Conservation (phyloP, 1,140 invertebrate species). For the Augochlora pura region DNA sequence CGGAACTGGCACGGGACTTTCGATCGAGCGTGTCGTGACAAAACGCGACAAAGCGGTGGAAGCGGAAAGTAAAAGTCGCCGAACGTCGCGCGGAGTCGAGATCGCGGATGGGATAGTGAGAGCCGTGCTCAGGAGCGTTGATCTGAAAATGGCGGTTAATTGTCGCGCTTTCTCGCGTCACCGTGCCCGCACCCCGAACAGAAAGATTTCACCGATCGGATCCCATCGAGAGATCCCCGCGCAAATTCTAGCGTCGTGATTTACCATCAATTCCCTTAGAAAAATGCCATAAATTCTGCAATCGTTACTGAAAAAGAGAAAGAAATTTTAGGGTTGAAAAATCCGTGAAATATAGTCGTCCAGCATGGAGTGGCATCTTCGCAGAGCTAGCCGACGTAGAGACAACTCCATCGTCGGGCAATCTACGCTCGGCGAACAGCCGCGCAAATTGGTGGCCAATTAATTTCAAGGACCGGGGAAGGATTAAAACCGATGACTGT, state of each 20-base stretch:
- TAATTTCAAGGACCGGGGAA: background rate
- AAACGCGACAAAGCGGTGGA: slow-evolving; percentile 30
- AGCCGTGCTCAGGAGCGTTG: slow-evolving; percentile 33
- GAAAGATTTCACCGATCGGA: slow-evolving; percentile 30
- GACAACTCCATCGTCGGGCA: too few species aligned
- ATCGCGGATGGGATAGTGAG: slow-evolving; percentile 28
- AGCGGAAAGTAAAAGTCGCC: slow-evolving; percentile 58
- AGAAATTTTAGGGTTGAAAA: too few species aligned
- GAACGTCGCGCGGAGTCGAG: slow-evolving; percentile 17
- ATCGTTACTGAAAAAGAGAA: too few species aligned
- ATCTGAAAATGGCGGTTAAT: slow-evolving; percentile 55
- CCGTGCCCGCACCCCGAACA: slow-evolving; percentile 11
- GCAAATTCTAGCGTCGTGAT: background rate
- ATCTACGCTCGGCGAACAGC: background rate
- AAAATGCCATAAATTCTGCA: too few species aligned
- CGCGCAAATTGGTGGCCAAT: background rate
- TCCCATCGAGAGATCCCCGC: slow-evolving; percentile 7
- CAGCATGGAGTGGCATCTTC: too few species aligned
- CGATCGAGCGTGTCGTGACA: slow-evolving; percentile 36
- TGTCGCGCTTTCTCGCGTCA: slow-evolving; percentile 54
- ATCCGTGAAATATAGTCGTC: too few species aligned
- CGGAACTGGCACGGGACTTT: background rate
- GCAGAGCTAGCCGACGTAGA: too few species aligned
- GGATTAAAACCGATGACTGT: background rate
- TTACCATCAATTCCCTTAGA: too few species aligned